Evolutionary conservation across 2,113 vertebrate species (phyloP).

Genomic region (Formicarius rufipectus): DNA sequence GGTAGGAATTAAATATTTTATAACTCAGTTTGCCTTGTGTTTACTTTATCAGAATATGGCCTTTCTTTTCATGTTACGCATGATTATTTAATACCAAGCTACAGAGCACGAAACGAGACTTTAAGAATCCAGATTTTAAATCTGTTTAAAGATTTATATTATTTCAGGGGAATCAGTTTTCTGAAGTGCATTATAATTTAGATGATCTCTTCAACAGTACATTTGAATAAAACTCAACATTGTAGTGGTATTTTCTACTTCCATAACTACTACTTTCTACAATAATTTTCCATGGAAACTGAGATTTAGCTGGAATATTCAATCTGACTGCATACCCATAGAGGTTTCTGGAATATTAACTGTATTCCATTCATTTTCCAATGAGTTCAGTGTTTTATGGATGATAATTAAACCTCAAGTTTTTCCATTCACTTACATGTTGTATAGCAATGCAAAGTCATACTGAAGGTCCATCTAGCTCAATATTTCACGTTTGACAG

Average conservation of each 20-base stretch:
- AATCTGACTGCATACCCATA: not conserved
- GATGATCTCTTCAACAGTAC: not conserved
- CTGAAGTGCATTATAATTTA: not conserved
- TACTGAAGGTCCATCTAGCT: not conserved
- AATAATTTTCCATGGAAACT: not conserved
- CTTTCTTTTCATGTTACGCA: not conserved
- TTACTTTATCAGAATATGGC: not conserved
- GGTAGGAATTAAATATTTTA: not conserved
- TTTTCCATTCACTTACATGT: not conserved
- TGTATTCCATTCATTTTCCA: not conserved
- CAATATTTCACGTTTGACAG: not conserved
- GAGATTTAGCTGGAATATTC: not conserved
- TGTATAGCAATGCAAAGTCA: not conserved
- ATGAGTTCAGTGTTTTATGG: not conserved
- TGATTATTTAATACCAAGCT: not conserved
- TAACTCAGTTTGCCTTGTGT: not conserved
- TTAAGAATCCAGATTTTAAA: not conserved
- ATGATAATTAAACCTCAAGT: not conserved
- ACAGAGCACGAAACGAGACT: not conserved
- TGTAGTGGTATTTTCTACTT: not conserved
- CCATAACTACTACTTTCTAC: not conserved
- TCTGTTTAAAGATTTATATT: not conserved
- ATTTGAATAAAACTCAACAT: not conserved
- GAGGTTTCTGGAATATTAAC: not conserved
- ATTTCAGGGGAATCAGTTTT: not conserved